These are phyloP conservation scores for Danio albolineatus DNA, from an alignment of 2,797 vertebrate genomes.

Conservation along the genomic window DNA sequence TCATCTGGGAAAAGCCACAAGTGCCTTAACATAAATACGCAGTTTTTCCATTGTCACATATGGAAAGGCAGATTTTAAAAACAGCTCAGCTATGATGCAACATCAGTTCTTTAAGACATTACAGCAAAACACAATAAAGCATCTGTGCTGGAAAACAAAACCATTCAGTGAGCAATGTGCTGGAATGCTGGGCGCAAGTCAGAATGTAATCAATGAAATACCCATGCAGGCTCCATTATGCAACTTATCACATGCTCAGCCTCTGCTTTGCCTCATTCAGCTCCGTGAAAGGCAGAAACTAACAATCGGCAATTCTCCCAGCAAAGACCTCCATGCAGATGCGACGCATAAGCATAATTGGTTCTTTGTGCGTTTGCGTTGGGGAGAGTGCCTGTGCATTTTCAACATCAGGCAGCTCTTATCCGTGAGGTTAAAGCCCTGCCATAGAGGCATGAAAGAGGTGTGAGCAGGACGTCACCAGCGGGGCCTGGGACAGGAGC, in stretches of 20 bases:
- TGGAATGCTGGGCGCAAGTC: conserved; percentile 45
- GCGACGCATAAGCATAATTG: conserved; percentile 77
- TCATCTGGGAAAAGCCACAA: background rate
- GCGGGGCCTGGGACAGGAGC: conserved; percentile 5
- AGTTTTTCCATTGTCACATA: background rate
- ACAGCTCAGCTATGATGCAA: conserved; percentile 49
- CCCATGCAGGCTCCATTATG: conserved; percentile 58
- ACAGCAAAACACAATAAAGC: conserved; percentile 40
- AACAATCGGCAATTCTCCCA: conserved; percentile 80
- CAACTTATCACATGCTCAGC: conserved; percentile 55
- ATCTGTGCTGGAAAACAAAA: conserved; percentile 48
- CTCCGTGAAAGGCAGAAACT: conserved; percentile 76
- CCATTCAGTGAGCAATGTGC: conserved; percentile 46
- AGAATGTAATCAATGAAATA: conserved; percentile 58
- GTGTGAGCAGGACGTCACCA: conserved; percentile 59
- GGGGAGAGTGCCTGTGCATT: conserved; percentile 67
- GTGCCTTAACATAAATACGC: background rate
- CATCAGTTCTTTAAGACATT: conserved; percentile 38
- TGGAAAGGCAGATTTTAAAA: conserved; percentile 24
- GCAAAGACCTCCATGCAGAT: conserved; percentile 76
- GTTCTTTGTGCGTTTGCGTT: conserved; percentile 76
- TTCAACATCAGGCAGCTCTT: conserved; percentile 75
- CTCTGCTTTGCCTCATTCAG: conserved; percentile 74
- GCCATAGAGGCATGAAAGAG: conserved; percentile 67
- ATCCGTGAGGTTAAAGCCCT: conserved; percentile 78